Base-by-base conservation (phyloP, 2,797 vertebrate species). In the Rhinogobio ventralis region DNA sequence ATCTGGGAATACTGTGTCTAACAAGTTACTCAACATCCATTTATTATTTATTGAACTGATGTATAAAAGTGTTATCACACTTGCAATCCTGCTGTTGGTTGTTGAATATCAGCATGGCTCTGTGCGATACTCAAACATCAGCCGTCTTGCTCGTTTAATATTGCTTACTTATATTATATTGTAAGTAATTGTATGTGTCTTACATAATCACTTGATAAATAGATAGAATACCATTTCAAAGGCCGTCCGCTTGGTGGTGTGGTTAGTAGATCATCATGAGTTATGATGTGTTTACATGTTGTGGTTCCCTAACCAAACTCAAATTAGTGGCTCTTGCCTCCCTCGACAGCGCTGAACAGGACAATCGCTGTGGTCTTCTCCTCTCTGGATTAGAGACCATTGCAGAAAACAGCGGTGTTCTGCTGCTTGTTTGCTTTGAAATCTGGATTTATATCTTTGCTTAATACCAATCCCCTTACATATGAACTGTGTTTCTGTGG, bases 271-370 rank as follows among this genome's bases (percentile, higher is more conserved):
- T 72, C 67, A 73, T 60, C 7, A 60, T 85, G 86, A 91, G 88
- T 91, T 91, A 76, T 57, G 77, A 53, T 60, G 10, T 90, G 86
- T 93, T 90, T 89, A 90, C 74, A 81, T 81, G 77, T 85, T 89
- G 88, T 89, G 91, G 90, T 91, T 89, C 87, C 84, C 28, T 67
- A 82, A 83, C 81, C 82, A 90, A 84, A 88, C 89, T 79, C 78
- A 91, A 88, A 93, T 93, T 89, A 91, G 89, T 90, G 90, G 88
- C 82, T 91, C 92, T 78, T 81, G 60, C 71, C 49, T 89, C 85
- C 71, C 76, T 87, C 82, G 85, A 85, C 25, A 57, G 81, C 83
- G 89, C 87, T 91, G 89, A 91, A 88, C 90, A 81, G 87, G 36
- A 72, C 86, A 89, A 85, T 88, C 90, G 89, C 89, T 89, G 87